phyloP scores from a whole-genome alignment of 2,888 invertebrate species.

The Drosophila neutralis region DNA sequence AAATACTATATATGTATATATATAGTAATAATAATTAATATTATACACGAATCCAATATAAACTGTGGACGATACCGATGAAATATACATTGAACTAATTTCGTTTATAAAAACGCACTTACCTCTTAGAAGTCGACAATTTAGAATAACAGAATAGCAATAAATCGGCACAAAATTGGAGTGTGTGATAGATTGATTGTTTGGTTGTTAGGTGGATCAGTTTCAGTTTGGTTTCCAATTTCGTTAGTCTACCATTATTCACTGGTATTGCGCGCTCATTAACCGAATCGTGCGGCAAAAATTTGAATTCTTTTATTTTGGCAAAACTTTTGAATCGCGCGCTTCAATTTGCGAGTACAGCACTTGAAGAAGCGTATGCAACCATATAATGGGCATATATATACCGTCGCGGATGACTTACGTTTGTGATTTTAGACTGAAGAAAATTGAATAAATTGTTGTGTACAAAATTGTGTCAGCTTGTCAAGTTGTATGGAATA shows the following conservation, averaged over 20 bases:
- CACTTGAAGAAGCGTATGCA: constrained; percentile 19
- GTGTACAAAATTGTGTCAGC: constrained; percentile 60
- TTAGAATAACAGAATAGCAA: constrained; percentile 27
- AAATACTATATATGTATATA: not conserved
- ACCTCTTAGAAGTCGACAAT: constrained; percentile 43
- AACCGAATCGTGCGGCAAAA: constrained; percentile 7
- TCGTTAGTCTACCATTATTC: not conserved
- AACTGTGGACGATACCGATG: constrained; percentile 29
- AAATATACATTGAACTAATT: not conserved
- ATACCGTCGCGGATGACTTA: constrained; percentile 43
- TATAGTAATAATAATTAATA: constrained; percentile 14
- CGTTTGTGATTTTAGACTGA: constrained; percentile 53
- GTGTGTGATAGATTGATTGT: constrained; percentile 11
- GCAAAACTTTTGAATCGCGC: constrained; percentile 45
- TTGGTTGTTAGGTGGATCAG: constrained; percentile 13
- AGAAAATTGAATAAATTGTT: constrained; percentile 43
- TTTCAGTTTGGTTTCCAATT: constrained; percentile 2
- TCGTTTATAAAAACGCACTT: not conserved
- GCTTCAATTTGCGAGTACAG: constrained; percentile 43
- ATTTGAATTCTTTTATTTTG: constrained; percentile 51
- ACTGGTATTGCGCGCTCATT: not conserved
- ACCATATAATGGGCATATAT: constrained; percentile 8
- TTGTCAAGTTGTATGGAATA: constrained; percentile 59
- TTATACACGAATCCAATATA: constrained; percentile 33
- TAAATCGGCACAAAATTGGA: constrained; percentile 15